Conservation (phyloP, 2,113 vertebrate genomes). For the Polypterus senegalus region DNA sequence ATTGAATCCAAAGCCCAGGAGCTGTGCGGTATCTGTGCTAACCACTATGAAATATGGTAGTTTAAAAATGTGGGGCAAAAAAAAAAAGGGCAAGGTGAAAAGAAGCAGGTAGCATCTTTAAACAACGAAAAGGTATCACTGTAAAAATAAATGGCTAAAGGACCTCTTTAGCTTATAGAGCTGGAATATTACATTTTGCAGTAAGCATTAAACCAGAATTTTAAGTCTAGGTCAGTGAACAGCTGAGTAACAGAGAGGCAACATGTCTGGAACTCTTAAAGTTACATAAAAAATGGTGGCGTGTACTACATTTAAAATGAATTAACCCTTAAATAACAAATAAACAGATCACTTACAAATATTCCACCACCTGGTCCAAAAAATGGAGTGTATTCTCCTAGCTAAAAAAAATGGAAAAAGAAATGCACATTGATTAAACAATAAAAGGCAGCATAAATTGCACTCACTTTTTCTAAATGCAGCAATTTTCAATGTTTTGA, state of each 20-base stretch:
- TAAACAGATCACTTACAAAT: slow-evolving; percentile 44
- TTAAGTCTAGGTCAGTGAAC: no score
- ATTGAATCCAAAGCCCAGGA: no score
- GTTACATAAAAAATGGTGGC: background rate
- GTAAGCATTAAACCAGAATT: no score
- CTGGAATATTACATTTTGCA: background rate
- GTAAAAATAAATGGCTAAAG: no score
- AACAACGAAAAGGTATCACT: no score
- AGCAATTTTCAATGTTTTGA: background rate
- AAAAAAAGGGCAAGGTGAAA: no score
- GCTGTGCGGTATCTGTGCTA: no score
- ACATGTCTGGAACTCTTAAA: background rate
- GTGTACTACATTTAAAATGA: background rate
- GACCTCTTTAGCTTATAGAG: background rate
- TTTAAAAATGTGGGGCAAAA: no score
- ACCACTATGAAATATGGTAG: no score
- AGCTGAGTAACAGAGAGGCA: background rate
- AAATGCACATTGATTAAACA: no score
- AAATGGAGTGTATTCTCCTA: slow-evolving; percentile 59
- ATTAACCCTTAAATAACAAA: background rate
- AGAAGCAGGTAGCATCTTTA: no score
- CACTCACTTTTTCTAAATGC: background rate
- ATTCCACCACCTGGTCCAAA: slow-evolving; percentile 33
- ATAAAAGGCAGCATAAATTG: no score
- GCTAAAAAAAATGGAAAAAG: slow-evolving; percentile 39